Conservation (phyloP, 1,140 invertebrate species). For the Drosophila insularis region DNA sequence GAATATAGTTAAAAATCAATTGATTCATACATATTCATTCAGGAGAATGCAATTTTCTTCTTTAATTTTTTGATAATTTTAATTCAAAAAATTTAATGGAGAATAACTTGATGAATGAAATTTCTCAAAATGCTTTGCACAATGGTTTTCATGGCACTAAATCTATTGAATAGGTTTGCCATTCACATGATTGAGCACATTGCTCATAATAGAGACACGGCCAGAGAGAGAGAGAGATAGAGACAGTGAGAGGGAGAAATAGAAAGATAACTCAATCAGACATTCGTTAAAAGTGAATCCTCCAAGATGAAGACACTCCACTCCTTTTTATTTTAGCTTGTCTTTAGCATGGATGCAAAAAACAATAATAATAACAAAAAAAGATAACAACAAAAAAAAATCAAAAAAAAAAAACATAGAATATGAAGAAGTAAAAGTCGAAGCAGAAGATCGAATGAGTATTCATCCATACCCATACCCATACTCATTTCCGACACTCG, state of each 20-base stretch:
- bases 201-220: neutral
- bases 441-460: constrained; percentile 4
- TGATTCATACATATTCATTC: too few species aligned
- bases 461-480: constrained; percentile 13
- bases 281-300: constrained; percentile 38
- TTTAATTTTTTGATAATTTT: too few species aligned
- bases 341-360: constrained; percentile 10
- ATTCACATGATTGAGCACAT: constrained; percentile 32
- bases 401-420: neutral
- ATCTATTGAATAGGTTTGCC: neutral
- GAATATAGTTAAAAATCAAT: too few species aligned
- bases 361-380: constrained; percentile 13
- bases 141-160: constrained; percentile 6
- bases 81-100: too few species aligned
- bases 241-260: too few species aligned
- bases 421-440: constrained; percentile 16
- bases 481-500: constrained; percentile 43
- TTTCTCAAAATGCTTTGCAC: neutral
- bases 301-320: constrained; percentile 23
- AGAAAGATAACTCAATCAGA: constrained; percentile 23
- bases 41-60: too few species aligned
- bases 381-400: neutral
- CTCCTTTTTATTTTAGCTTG: constrained; percentile 22
- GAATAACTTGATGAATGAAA: too few species aligned
- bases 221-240: too few species aligned